phyloP scores from a whole-genome alignment of 2,888 invertebrate species.

The Melangyna quadrimaculata region DNA sequence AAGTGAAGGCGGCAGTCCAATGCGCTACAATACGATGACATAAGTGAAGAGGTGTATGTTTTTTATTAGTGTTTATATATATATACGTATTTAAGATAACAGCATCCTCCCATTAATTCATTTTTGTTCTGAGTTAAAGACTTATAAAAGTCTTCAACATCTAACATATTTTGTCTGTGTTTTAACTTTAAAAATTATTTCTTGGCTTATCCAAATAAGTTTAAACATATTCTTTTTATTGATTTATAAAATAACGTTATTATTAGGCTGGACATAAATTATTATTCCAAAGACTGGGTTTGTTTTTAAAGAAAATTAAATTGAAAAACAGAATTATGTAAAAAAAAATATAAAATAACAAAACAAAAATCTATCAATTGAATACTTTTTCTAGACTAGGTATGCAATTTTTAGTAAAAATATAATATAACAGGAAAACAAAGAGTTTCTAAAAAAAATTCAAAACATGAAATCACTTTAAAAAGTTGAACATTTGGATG shows the following conservation, averaged over 20 bases:
- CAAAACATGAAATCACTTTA: not conserved
- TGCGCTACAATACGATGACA: constrained; percentile 74
- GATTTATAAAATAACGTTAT: not conserved
- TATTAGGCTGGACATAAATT: constrained; percentile 48
- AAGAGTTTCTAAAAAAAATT: not conserved
- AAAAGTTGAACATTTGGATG: not conserved
- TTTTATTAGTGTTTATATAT: constrained; percentile 65
- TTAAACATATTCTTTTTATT: constrained; percentile 4
- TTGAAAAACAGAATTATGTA: not conserved
- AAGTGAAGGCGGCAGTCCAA: constrained; percentile 74
- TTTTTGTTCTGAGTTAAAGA: constrained; percentile 17
- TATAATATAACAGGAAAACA: not conserved
- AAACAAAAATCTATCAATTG: not conserved
- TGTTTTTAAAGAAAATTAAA: constrained; percentile 32
- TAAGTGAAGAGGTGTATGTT: constrained; percentile 66
- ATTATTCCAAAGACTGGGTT: constrained; percentile 65
- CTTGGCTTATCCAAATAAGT: not conserved
- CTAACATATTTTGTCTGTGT: not conserved
- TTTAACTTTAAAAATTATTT: not conserved
- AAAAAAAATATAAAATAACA: constrained; percentile 6
- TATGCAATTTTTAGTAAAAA: constrained; percentile 1
- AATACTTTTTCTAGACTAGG: constrained; percentile 14
- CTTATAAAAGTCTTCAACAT: constrained; percentile 18
- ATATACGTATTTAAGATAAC: constrained; percentile 47
- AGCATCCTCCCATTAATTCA: constrained; percentile 17